These are phyloP conservation scores for Cheiracanthium punctorium DNA, from an alignment of 2,888 invertebrate species.

Conservation along the genomic window DNA sequence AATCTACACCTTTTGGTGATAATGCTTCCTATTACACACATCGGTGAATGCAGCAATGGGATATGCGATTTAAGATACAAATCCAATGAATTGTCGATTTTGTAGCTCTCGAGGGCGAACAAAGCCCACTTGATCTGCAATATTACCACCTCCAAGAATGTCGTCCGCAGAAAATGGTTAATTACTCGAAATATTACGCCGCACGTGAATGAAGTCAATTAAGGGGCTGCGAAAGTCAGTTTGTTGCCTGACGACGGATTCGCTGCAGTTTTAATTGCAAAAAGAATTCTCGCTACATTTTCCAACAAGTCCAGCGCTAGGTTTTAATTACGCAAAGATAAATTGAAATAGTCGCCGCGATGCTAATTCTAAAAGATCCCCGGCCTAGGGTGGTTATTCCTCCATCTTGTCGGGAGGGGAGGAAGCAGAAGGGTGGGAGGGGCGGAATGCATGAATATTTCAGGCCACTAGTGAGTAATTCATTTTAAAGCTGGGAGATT, in stretches of 20 bases:
- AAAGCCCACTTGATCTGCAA: not conserved
- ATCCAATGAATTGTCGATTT: not conserved
- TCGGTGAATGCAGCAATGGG: too few relatives aligned
- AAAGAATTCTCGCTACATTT: slow-evolving; percentile 33
- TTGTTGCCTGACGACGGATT: slow-evolving; percentile 19
- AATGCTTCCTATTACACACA: too few relatives aligned
- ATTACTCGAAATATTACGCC: slow-evolving; percentile 58
- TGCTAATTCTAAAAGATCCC: not conserved
- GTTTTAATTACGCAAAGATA: slow-evolving; percentile 63
- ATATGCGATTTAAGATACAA: too few relatives aligned
- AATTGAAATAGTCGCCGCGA: slow-evolving; percentile 55
- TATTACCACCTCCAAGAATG: not conserved
- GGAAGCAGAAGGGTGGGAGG: not conserved
- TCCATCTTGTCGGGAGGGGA: not conserved
- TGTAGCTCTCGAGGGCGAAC: not conserved
- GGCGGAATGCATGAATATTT: not conserved
- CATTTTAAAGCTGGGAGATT: not conserved
- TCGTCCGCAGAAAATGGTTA: slow-evolving; percentile 38
- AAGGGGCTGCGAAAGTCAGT: slow-evolving; percentile 9
- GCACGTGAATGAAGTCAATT: slow-evolving; percentile 58
- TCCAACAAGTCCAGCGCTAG: slow-evolving; percentile 10
- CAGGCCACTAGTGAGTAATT: not conserved
- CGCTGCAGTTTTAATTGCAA: slow-evolving; percentile 35
- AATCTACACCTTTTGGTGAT: too few relatives aligned
- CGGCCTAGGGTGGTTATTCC: not conserved